Conservation (phyloP, 1,140 invertebrate genomes). For the Ruditapes philippinarum region DNA sequence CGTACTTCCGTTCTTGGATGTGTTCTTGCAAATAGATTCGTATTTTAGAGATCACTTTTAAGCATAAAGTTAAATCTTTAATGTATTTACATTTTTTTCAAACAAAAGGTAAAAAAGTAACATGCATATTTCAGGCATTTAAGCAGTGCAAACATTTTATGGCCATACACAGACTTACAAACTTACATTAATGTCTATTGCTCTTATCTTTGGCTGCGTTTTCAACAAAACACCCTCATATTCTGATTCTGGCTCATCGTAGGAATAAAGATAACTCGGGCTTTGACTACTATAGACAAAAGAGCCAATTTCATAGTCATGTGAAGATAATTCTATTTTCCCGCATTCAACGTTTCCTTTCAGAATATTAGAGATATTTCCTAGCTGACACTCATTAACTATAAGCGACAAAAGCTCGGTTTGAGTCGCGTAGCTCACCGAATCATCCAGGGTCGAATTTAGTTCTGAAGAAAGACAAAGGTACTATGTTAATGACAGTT, state of each 20-base stretch:
- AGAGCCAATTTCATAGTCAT: not conserved
- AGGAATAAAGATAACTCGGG: slow-evolving; percentile 21
- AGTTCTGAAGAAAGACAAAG: not conserved
- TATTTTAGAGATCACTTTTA: not conserved
- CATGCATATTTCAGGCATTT: not conserved
- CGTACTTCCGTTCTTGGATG: not conserved
- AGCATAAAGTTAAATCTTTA: not conserved
- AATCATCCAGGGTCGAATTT: not conserved
- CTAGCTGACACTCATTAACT: slow-evolving; percentile 48
- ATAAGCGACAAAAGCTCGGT: not conserved
- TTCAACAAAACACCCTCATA: slow-evolving; percentile 38
- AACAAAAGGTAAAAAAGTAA: not conserved
- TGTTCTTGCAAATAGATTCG: not conserved
- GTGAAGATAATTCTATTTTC: not conserved
- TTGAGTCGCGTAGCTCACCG: not conserved
- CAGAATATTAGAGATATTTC: not conserved
- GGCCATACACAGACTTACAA: not conserved
- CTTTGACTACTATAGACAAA: slow-evolving; percentile 13
- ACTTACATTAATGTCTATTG: slow-evolving; percentile 31
- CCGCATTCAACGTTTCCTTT: slow-evolving; percentile 5
- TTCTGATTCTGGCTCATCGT: slow-evolving; percentile 4
- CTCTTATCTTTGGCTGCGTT: slow-evolving; percentile 28
- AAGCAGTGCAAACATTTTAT: not conserved
- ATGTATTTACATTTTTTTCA: not conserved
- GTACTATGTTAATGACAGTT: not conserved